Percentiles rank a stretch among this genome's conserved stretches.
Conservation (phyloP, 2,888 invertebrate species). For the Lepidochitona cinerea region DNA sequence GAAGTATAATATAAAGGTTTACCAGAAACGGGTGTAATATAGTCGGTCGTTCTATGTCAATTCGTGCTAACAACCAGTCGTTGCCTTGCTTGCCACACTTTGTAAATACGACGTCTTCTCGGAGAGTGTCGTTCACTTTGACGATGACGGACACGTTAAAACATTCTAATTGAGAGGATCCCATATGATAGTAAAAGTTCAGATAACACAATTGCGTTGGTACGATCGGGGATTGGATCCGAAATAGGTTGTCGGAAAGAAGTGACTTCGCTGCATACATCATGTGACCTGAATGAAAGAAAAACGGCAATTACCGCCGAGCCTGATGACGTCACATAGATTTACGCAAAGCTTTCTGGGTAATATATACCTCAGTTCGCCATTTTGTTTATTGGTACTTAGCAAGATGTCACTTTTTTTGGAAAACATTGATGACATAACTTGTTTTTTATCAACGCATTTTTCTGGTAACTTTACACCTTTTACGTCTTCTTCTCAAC, state of each 20-base stretch:
- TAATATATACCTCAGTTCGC: too few species aligned
- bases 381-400: too few species aligned
- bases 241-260: neutral
- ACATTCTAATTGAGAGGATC: neutral
- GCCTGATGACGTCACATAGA: too few species aligned
- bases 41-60: neutral
- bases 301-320: too few species aligned
- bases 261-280: neutral
- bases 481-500: too few species aligned
- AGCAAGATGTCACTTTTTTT: too few species aligned
- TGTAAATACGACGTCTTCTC: neutral
- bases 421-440: too few species aligned
- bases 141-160: neutral
- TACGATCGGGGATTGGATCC: conserved; percentile 4
- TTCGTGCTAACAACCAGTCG: neutral
- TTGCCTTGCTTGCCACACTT: neutral
- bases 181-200: conserved; percentile 18
- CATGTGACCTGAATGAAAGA: neutral
- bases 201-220: conserved; percentile 12
- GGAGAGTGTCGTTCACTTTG: neutral
- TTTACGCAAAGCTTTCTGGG: too few species aligned
- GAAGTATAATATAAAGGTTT: too few species aligned
- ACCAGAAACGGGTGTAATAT: neutral
- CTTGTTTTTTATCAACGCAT: too few species aligned
- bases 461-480: too few species aligned